A percentile compares a stretch with the other conserved stretches of the same genome.
Evolutionary conservation across 2,888 invertebrate genomes (phyloP).

Genomic region (Drosophila atripex): DNA sequence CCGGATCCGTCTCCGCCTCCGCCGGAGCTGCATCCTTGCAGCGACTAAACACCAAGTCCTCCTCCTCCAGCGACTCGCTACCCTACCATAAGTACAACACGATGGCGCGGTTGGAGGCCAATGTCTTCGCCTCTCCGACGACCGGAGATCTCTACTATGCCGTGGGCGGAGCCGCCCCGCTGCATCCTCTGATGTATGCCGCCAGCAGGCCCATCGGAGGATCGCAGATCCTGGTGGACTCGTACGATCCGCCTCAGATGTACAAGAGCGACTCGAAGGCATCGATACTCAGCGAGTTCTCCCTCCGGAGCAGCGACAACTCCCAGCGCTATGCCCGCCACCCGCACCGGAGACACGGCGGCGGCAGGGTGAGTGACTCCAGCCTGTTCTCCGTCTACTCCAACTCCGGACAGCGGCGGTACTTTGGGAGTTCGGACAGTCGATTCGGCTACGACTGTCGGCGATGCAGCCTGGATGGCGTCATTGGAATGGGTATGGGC

Average conservation of each 20-base stretch:
- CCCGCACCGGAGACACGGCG: conserved; percentile 59
- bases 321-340: conserved; percentile 73
- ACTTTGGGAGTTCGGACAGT: conserved; percentile 84
- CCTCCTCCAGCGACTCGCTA: conserved; percentile 84
- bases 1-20: conserved; percentile 1
- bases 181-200: conserved; percentile 79
- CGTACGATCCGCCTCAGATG: conserved; percentile 80
- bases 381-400: conserved; percentile 79
- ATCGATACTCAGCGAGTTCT: conserved; percentile 83
- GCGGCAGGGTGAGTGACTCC: conserved; percentile 80
- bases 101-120: conserved; percentile 78
- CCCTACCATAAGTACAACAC: conserved; percentile 82
- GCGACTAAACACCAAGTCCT: conserved; percentile 82
- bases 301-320: conserved; percentile 82
- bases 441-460: conserved; percentile 83
- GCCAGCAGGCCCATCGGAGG: conserved; percentile 81
- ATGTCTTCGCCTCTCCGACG: conserved; percentile 57
- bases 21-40: conserved; percentile 51
- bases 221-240: conserved; percentile 80
- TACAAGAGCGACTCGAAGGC: conserved; percentile 84
- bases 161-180: conserved; percentile 49
- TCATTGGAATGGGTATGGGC: conserved; percentile 36
- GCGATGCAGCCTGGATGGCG: conserved; percentile 83
- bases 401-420: conserved; percentile 79
- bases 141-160: conserved; percentile 72